Conservation (phyloP, 2,113 vertebrate genomes). For the Megaleporinus macrocephalus region DNA sequence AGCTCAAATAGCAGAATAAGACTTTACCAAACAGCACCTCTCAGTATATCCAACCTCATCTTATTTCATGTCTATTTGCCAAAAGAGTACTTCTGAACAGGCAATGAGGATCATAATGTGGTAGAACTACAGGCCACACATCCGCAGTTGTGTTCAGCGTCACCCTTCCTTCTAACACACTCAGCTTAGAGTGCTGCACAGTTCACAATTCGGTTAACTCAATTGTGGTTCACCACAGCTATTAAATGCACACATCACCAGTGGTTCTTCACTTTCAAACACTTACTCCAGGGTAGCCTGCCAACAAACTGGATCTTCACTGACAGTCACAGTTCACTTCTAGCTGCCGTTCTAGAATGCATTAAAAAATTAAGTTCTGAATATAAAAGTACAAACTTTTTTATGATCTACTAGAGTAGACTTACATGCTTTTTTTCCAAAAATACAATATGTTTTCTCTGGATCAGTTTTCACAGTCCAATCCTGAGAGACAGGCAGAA, state of each 20-base stretch:
- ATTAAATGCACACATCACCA: conserved; percentile 63
- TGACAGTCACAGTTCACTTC: conserved; percentile 58
- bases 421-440: too few relatives aligned
- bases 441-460: too few relatives aligned
- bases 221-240: conserved; percentile 72
- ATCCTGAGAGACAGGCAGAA: too few relatives aligned
- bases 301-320: conserved; percentile 35
- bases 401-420: too few relatives aligned
- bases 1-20: background rate
- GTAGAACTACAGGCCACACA: conserved; percentile 68
- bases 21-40: background rate
- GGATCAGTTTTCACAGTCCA: too few relatives aligned
- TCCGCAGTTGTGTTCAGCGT: conserved; percentile 69
- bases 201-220: conserved; percentile 68
- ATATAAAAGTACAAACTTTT: background rate
- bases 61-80: background rate
- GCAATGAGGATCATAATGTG: background rate
- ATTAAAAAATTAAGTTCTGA: background rate
- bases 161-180: conserved; percentile 61
- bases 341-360: background rate
- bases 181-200: conserved; percentile 65
- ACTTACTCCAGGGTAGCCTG: conserved; percentile 55
- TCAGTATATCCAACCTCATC: background rate
- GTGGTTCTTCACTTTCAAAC: conserved; percentile 57
- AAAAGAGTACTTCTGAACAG: conserved; percentile 4